A percentile compares a stretch with the other conserved stretches of the same genome.
phyloP scores from a whole-genome alignment of 2,888 invertebrate genomes.

The Andrena camellia region DNA sequence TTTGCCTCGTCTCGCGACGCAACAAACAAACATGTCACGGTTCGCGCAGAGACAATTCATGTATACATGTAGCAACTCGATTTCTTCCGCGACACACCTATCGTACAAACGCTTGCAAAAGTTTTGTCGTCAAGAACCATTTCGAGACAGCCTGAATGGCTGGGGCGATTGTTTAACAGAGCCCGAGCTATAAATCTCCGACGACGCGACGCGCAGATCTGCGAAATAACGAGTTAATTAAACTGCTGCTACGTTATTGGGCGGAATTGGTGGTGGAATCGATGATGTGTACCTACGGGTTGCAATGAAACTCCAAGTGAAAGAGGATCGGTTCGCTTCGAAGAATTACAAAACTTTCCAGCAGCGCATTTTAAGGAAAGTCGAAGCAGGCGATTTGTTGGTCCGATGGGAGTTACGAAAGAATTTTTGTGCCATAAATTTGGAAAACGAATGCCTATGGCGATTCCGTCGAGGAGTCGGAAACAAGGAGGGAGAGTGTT shows the following conservation, averaged over 20 bases:
- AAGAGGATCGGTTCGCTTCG: neutral
- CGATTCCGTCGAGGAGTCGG: constrained; percentile 13
- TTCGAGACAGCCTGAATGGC: neutral
- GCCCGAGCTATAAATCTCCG: neutral
- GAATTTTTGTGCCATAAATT: constrained; percentile 23
- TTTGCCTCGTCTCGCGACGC: neutral
- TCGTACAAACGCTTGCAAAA: neutral
- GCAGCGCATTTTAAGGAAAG: neutral
- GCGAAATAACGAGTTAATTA: neutral
- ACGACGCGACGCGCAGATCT: neutral
- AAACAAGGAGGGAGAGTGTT: neutral
- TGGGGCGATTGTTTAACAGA: neutral
- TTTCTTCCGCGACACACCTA: neutral
- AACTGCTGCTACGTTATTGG: neutral
- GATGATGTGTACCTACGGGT: neutral
- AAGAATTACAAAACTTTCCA: constrained; percentile 8
- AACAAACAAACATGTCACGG: constrained; percentile 32
- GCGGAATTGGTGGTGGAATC: neutral
- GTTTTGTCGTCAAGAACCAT: neutral
- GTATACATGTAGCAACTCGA: constrained; percentile 10
- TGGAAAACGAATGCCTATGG: constrained; percentile 4
- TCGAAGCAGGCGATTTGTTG: constrained; percentile 9
- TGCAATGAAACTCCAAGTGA: neutral
- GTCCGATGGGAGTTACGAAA: constrained; percentile 18
- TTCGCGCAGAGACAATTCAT: constrained; percentile 6